A percentile compares a stretch with the other conserved stretches of the same genome.
These are phyloP conservation scores for Agrotis exclamationis DNA, from an alignment of 2,888 invertebrate species.

Conservation along the genomic window DNA sequence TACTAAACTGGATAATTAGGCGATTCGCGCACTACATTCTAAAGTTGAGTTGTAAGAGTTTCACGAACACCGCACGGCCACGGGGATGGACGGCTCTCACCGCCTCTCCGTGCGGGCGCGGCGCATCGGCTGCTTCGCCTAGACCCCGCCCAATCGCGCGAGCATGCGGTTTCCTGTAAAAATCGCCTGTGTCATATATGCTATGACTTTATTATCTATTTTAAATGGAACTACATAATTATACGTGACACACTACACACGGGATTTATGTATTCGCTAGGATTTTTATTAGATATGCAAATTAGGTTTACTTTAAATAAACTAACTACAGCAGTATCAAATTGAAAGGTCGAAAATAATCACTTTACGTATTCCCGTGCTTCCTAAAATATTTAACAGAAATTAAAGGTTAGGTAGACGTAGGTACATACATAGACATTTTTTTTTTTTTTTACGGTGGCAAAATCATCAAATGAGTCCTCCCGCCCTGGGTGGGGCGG, in stretches of 20 bases:
- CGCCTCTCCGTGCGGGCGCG: no score
- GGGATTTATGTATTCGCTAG: slow-evolving; percentile 3
- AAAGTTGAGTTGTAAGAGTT: no score
- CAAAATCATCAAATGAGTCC: no score
- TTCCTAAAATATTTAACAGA: neutral
- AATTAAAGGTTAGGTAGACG: neutral
- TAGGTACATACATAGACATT: no score
- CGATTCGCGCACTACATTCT: no score
- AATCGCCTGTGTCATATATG: neutral
- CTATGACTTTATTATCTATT: slow-evolving; percentile 19
- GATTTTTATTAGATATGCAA: slow-evolving; percentile 11
- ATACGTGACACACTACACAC: neutral
- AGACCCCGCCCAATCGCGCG: no score
- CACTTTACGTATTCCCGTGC: neutral
- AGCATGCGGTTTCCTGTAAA: no score
- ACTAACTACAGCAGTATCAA: neutral
- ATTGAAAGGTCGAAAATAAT: neutral
- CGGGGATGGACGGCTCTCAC: no score
- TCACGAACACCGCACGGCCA: no score
- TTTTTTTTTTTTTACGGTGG: no score
- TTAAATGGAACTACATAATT: slow-evolving; percentile 31
- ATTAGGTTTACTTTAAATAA: neutral
- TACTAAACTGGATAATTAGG: slow-evolving; percentile 4
- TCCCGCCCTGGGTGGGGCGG: no score
- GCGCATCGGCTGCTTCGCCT: no score